Base-by-base conservation (phyloP, 2,888 invertebrate species). In the Drosophila barbarae region DNA sequence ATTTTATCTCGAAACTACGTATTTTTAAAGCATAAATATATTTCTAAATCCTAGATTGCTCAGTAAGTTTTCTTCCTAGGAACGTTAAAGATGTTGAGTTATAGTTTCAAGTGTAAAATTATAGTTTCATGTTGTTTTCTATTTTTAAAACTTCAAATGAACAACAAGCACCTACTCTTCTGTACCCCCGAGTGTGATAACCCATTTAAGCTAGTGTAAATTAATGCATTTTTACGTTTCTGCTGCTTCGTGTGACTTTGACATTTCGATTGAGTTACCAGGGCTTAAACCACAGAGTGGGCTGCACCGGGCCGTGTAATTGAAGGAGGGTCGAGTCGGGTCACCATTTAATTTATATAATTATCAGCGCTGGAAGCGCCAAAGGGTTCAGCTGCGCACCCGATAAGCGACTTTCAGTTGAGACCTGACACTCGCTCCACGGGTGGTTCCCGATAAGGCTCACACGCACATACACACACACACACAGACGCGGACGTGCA, bases 261-360 rank as follows among this genome's bases (percentile, higher is more conserved):
- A 84, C 83, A 76, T 76, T 82, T 79, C 80, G 85, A 81, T 81
- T 86, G 80, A 86, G 74, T 82, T 78, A 76, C 85, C 41, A 18
- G 35, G 35, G 34, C 26, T 30, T 21, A 47, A 47, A 47, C 46
- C 46, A 13, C 46, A 47, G 32, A 30, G 35, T 35, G 39, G 35
- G 12, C 26, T 18, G 32, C 52, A 32, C 9, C 18, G 56, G 41
- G 57, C 32, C 34, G 26, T 55, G 59, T 60, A 60, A 60, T 60
- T 46, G 12, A 47, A 34, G 47, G 21, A 9, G 63, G 68, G 55
- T 67, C 61, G 18, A 21, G 39, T 15, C n/a, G 55, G 68, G 42
- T 67, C 55, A 18, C 47, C 39, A 76, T 61, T 41, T 67, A 65
- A 71, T 69, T 77, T 73, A 75, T 85, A 84, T 85, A 85, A 85